Base-by-base conservation (phyloP, 2,888 invertebrate genomes). In the Gryllus longicercus region DNA sequence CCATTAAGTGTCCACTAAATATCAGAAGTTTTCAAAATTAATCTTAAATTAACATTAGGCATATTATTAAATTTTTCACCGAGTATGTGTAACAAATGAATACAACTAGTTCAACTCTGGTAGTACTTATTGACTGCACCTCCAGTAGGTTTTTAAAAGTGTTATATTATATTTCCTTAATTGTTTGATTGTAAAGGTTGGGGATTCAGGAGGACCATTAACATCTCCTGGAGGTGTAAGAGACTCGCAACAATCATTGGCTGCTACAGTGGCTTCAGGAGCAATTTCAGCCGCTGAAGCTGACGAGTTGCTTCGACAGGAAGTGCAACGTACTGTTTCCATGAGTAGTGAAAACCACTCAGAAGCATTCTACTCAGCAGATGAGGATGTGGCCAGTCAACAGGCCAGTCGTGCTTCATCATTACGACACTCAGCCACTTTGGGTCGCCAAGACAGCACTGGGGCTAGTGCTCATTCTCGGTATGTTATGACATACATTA, bases 291-390 rank as follows among this genome's bases (percentile, higher is more conserved):
- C 78, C 18, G 81, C 80, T 76, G 38, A 74, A 79, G 81, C 81
- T 82, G 81, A 81, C 80, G 81, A 82, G 81, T 77, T 79, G 80
- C 75, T 80, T 79, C 38, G 77, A 12, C 77, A 81, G 25, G 82
- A 88, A 86, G 93, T 93, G 0, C 95, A 95, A 87, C 89, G 96
- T 84, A 95, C 96, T 0, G 93, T 94, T 85, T 96, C 96, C 0
- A 92, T 96, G 86, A 95, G 95, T 1, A 95, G 95, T 82, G 96
- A 96, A 86, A 96, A 96, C 86, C 95, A 95, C 84, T 95, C 95
- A 0, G 97, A 97, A 87, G 93, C 94, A 79, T 97, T 96, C 87
- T 97, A 95, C 86, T 97, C 97, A 0, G 97, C 97, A 0, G 96
- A 97, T 85, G 97, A 97, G 87, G 97, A 96, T 77, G 51, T 83